These are phyloP conservation scores for Psilopsiagon aymara DNA, from an alignment of 2,113 vertebrate species.

Conservation along the genomic window DNA sequence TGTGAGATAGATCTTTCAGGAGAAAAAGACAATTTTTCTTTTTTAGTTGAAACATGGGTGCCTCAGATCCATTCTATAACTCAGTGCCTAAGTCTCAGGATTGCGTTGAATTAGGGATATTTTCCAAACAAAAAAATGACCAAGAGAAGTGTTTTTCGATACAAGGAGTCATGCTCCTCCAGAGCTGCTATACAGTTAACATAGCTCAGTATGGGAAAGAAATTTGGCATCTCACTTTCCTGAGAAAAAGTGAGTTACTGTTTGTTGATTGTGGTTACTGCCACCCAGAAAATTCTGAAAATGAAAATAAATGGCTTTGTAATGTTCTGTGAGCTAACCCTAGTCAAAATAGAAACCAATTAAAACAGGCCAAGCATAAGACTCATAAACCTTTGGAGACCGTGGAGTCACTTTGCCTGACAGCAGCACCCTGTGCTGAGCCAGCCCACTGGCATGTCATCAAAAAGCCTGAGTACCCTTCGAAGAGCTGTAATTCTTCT, in stretches of 20 bases:
- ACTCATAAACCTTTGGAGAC: not conserved
- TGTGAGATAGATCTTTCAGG: not conserved
- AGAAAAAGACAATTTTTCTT: not conserved
- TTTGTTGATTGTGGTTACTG: not conserved
- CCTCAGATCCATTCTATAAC: not conserved
- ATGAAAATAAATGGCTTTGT: not conserved
- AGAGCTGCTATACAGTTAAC: not conserved
- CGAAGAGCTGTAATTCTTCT: not conserved
- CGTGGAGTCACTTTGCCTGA: not conserved
- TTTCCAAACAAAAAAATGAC: constrained; percentile 4
- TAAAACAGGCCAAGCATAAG: not conserved
- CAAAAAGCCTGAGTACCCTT: not conserved
- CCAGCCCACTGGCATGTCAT: not conserved
- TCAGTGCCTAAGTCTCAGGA: not conserved
- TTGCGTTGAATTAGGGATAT: not conserved
- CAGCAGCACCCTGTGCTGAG: not conserved
- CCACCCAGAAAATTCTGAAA: not conserved
- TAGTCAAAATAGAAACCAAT: constrained; percentile 1
- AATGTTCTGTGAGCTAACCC: not conserved
- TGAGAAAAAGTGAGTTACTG: not conserved
- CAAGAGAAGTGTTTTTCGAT: not conserved
- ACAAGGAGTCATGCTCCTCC: not conserved
- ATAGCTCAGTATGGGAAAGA: not conserved
- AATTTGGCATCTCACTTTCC: not conserved
- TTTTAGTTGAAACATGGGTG: not conserved